Percentiles rank a stretch among this genome's conserved stretches.
phyloP scores from a whole-genome alignment of 2,888 invertebrate genomes.

The Cartodere bifasciata region DNA sequence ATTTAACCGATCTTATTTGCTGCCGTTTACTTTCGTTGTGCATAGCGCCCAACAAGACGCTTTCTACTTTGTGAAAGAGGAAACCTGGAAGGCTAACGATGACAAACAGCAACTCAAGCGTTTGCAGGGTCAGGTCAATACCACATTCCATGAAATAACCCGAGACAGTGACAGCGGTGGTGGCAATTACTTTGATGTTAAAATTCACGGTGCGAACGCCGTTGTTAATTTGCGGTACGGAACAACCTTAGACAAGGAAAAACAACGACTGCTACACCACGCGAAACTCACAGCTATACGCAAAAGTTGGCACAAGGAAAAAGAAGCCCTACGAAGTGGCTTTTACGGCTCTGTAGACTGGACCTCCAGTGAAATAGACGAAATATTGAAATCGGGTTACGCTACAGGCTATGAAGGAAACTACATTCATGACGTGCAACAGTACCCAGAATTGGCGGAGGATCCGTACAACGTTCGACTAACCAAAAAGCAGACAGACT shows the following conservation, averaged over 20 bases:
- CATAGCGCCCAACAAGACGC: constrained; percentile 84
- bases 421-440: constrained; percentile 79
- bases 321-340: constrained; percentile 68
- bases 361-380: constrained; percentile 78
- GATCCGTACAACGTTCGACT: constrained; percentile 92
- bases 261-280: constrained; percentile 78
- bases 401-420: constrained; percentile 81
- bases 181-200: constrained; percentile 69
- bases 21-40: constrained; percentile 78
- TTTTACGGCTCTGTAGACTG: constrained; percentile 70
- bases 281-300: constrained; percentile 76
- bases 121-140: constrained; percentile 80
- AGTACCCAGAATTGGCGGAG: constrained; percentile 87
- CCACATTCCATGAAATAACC: constrained; percentile 74
- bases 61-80: constrained; percentile 88
- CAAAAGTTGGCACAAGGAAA: constrained; percentile 89
- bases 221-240: constrained; percentile 92
- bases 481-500: constrained; percentile 64
- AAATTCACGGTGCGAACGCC: constrained; percentile 82
- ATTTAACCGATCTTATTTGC: constrained; percentile 75
- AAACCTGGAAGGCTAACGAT: constrained; percentile 78
- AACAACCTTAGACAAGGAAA: constrained; percentile 80
- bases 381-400: constrained; percentile 73
- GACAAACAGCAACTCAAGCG: constrained; percentile 81
- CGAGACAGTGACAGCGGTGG: constrained; percentile 61